These are phyloP conservation scores for Rhombomys opimus DNA, from an alignment of 2,113 vertebrate genomes.

Conservation along the genomic window DNA sequence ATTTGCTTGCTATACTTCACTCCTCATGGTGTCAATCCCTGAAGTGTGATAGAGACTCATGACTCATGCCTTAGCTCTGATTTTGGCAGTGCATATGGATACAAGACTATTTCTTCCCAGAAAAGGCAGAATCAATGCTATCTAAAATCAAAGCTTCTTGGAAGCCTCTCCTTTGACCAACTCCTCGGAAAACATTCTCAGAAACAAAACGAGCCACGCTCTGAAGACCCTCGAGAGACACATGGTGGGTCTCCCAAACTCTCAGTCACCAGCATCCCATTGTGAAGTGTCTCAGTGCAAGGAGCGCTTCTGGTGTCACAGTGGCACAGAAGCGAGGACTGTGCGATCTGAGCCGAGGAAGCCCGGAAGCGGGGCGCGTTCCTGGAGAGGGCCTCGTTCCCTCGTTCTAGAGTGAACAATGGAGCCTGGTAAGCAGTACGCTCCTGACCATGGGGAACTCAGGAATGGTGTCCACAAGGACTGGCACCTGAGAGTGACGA, in stretches of 20 bases:
- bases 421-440: background rate
- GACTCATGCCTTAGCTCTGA: background rate
- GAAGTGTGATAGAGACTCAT: background rate
- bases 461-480: background rate
- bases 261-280: background rate
- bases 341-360: background rate
- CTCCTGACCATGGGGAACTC: background rate
- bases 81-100: background rate
- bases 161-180: background rate
- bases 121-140: slow-evolving; percentile 5
- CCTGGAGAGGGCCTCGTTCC: background rate
- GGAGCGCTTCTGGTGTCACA: background rate
- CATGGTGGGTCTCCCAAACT: background rate
- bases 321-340: background rate
- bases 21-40: background rate
- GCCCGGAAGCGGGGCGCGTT: background rate
- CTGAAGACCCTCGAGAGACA: background rate
- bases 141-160: slow-evolving; percentile 25
- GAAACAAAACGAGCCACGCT: background rate
- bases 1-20: background rate
- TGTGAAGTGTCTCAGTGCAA: background rate
- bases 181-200: background rate
- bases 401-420: background rate
- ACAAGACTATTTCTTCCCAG: background rate
- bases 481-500: background rate